Evolutionary conservation across 2,113 vertebrate genomes (phyloP), one percentile per base, ranked within the genome.

Genomic region (Scomber colias): DNA sequence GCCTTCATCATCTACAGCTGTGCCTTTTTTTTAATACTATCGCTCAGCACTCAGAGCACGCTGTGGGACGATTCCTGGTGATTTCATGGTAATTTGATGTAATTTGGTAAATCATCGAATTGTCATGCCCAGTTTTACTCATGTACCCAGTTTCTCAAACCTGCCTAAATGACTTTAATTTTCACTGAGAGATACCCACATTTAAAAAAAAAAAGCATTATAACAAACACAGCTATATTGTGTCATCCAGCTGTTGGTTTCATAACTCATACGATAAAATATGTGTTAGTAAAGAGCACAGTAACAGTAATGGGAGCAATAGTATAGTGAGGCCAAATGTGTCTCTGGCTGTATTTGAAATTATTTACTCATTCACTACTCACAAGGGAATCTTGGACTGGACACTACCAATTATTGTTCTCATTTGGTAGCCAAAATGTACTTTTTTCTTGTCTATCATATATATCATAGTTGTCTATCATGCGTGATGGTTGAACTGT

Each of bases 81-180:
- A 86, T 82, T 79, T 84, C 72, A 51, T 12, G 24, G 56, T 72
- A 55, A 88, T 88, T 85, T 76, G 3, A 72, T 53, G 77, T 68
- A 66, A 89, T 88, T 88, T 84, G 56, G 66, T 65, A 65, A 89
- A 82, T 90, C 63, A 50, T 71, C 70, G 73, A 73, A 75, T 87
- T 75, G 81, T 65, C 67, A 79, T 56, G 53, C 45, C 3, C 21
- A 3, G 6, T 55, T 69, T 82, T 75, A 54, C 62, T 70, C 45
- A 46, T 30, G 56, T 49, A 73, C 66, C 54, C 62, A 21, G 70
- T 72, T 54, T 79, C 66, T 73, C 19, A 50, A 27, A 83, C n/a
- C 44, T 75, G 61, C 61, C 7, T 57, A 9, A 40, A 74, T 59
- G 65, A 55, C 51, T 82, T 82, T 27, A 27, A 27, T 27, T 27